phyloP scores from a whole-genome alignment of 2,888 invertebrate genomes.

The Cistogaster globosa region DNA sequence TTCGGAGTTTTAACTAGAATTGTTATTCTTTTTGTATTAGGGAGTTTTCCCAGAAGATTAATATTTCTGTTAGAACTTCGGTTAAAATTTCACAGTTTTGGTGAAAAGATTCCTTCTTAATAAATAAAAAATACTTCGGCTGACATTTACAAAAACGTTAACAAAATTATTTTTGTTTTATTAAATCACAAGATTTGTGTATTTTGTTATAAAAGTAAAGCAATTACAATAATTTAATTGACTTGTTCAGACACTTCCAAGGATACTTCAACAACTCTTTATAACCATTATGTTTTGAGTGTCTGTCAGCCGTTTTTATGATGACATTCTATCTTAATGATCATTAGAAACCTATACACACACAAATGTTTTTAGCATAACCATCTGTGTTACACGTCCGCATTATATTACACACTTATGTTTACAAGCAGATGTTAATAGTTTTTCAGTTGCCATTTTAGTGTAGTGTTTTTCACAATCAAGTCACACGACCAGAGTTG shows the following conservation, averaged over 20 bases:
- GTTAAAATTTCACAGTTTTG: too few species aligned
- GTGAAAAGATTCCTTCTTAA: too few species aligned
- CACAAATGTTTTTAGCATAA: background rate
- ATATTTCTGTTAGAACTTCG: too few species aligned
- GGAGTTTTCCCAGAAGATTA: too few species aligned
- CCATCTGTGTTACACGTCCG: background rate
- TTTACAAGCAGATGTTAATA: slow-evolving; percentile 5
- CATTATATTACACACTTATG: background rate
- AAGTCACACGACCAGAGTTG: slow-evolving; percentile 10
- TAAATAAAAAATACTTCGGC: too few species aligned
- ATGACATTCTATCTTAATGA: background rate
- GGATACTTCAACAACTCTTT: slow-evolving; percentile 22
- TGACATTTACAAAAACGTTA: too few species aligned
- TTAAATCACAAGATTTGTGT: background rate
- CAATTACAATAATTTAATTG: slow-evolving; percentile 60
- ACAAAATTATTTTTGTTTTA: background rate
- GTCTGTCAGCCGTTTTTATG: slow-evolving; percentile 16
- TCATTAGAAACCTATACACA: background rate
- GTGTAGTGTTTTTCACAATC: slow-evolving; percentile 24
- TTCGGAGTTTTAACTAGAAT: too few species aligned
- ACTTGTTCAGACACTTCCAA: slow-evolving; percentile 48
- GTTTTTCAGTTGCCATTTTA: slow-evolving; percentile 12
- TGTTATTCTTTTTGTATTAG: too few species aligned
- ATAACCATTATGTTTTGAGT: slow-evolving; percentile 3
- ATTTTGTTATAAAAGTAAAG: background rate